Conservation (phyloP, 2,888 invertebrate species). For the Andrena camellia region DNA sequence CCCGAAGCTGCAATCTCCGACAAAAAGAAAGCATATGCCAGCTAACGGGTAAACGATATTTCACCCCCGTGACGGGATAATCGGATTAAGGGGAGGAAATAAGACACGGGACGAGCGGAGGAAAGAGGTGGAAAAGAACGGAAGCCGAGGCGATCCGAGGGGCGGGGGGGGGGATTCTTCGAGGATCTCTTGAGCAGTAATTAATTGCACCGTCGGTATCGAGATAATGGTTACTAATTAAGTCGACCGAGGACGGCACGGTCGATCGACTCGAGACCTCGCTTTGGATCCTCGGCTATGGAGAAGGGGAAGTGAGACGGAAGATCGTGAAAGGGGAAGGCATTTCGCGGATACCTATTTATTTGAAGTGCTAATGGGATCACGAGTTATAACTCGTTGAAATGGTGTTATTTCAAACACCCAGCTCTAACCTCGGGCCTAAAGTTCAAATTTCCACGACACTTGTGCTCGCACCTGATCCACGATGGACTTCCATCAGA, state of each 20-base stretch:
- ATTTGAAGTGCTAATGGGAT: too few species aligned
- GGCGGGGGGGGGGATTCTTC: not conserved
- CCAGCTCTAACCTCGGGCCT: not conserved
- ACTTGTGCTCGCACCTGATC: slow-evolving; percentile 19
- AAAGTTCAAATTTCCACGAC: not conserved
- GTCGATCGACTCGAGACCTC: slow-evolving; percentile 53
- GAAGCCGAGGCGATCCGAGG: slow-evolving; percentile 24
- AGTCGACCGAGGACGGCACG: slow-evolving; percentile 52
- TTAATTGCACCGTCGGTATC: slow-evolving; percentile 68
- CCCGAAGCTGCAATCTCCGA: slow-evolving; percentile 2
- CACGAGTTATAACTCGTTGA: too few species aligned
- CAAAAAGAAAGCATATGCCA: not conserved
- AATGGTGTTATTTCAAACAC: too few species aligned
- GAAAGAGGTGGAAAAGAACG: slow-evolving; percentile 12
- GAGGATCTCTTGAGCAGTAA: slow-evolving; percentile 52
- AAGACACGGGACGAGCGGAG: not conserved
- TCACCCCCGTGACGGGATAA: slow-evolving; percentile 20
- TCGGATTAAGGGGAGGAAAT: slow-evolving; percentile 18
- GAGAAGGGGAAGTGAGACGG: slow-evolving; percentile 8
- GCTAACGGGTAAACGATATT: slow-evolving; percentile 13
- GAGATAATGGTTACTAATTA: slow-evolving; percentile 75
- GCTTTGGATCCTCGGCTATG: slow-evolving; percentile 20
- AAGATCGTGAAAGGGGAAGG: not conserved
- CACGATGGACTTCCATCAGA: not conserved
- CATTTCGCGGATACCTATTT: too few species aligned